Evolutionary conservation across 2,797 vertebrate genomes (phyloP).

Genomic region (Meda fulgida): DNA sequence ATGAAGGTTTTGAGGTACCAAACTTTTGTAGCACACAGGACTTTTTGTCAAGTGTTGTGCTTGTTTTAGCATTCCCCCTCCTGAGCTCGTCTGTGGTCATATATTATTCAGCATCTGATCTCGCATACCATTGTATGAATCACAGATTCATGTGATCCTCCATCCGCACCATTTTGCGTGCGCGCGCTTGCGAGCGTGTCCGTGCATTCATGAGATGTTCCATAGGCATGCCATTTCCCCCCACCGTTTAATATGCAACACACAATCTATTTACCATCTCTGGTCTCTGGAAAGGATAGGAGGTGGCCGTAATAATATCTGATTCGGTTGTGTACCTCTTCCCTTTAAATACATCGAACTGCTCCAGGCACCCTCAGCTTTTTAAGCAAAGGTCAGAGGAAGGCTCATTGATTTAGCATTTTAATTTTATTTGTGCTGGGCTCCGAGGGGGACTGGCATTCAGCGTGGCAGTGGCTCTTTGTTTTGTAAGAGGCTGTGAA

Average conservation of each 20-base stretch:
- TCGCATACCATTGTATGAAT: constrained; percentile 20
- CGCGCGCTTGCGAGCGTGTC: constrained; percentile 10
- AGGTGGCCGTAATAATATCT: constrained; percentile 62
- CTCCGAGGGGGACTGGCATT: constrained; percentile 70
- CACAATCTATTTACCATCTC: constrained; percentile 62
- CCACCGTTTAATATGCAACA: constrained; percentile 59
- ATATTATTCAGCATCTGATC: constrained; percentile 47
- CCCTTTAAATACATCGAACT: constrained; percentile 68
- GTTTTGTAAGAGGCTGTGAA: constrained; percentile 69
- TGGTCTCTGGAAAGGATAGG: constrained; percentile 60
- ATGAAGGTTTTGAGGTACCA: neutral
- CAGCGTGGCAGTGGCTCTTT: constrained; percentile 62
- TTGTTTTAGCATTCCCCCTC: constrained; percentile 1
- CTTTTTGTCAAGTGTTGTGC: constrained; percentile 5
- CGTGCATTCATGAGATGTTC: constrained; percentile 41
- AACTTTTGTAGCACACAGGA: neutral
- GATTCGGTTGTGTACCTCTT: constrained; percentile 65
- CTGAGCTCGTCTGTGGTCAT: constrained; percentile 17
- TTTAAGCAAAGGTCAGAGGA: constrained; percentile 71
- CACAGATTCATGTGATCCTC: constrained; percentile 21
- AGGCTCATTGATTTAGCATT: constrained; percentile 72
- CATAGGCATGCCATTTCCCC: constrained; percentile 44
- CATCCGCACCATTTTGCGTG: neutral
- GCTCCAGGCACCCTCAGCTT: constrained; percentile 63
- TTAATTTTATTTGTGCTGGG: constrained; percentile 70